Base-by-base conservation (phyloP, 2,888 invertebrate species). In the Apocheima hispidaria region DNA sequence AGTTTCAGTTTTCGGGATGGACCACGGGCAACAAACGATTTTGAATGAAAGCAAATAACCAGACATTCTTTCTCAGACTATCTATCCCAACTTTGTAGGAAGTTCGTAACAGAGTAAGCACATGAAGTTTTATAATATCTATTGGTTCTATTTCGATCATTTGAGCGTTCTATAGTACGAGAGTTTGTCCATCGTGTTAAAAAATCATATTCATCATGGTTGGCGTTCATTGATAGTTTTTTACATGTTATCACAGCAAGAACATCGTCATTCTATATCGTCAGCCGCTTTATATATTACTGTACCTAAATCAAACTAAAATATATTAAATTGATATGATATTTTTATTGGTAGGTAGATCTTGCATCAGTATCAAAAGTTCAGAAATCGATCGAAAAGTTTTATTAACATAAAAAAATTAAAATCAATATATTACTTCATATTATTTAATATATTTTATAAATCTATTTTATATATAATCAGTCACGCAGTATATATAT, bases 181-280 rank as follows among this genome's bases (percentile, higher is more conserved):
- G 12, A 23, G 28, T 44, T 28, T 44, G 9, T 36, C 3, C 23
- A 44, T 3, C 28, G 6, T 44, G 14, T 28, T n/a, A n/a, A n/a
- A n/a, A n/a, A n/a, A n/a, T n/a, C n/a, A n/a, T 41, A 41, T 6
- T 20, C 2, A 6, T 36, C 2, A 16, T 2, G n/a, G 1, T 10
- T 12, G 9, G 2, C 2, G 5, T 14, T 20, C 1, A 48, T 33
- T n/a, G 1, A n/a, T 28, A 18, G n/a, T 23, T 53, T 41, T 71
- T 76, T 81, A 83, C 82, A 81, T 73, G 75, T 83, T 81, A 82
- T 74, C 71, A 63, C 70, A 64, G 83, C 84, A 82, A 81, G 56
- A 69, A 10, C 33, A 60, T 58, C 38, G 63, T 54, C 65, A 62
- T 62, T 79, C 23, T 79, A 73, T 14, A 35, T 21, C 18, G 12